These are phyloP conservation scores for Thamnophis sirtalis DNA, from an alignment of 2,113 vertebrate genomes.

Conservation along the genomic window DNA sequence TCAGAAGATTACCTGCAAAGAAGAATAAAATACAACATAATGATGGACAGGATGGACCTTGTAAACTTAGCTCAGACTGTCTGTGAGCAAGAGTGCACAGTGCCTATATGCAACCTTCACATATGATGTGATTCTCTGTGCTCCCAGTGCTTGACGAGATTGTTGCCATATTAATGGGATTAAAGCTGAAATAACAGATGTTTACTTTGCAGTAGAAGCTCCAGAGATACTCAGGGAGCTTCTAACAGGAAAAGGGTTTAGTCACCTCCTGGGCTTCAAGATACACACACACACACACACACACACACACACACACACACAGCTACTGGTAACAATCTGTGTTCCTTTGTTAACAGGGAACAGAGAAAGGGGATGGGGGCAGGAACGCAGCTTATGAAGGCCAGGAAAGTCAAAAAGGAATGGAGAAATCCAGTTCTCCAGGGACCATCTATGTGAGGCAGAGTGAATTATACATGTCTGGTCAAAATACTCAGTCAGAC, in stretches of 20 bases:
- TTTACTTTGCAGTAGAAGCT: slow-evolving; percentile 27
- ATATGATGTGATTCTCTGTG: slow-evolving; percentile 6
- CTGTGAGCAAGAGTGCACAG: not conserved
- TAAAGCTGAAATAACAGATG: slow-evolving; percentile 28
- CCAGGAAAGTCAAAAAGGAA: not conserved
- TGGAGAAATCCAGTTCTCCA: not conserved
- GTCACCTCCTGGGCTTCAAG: slow-evolving; percentile 19
- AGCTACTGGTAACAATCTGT: not conserved
- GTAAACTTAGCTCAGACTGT: not conserved
- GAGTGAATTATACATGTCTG: not conserved
- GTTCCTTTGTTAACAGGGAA: not conserved
- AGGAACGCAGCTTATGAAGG: not conserved
- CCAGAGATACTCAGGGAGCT: slow-evolving; percentile 49
- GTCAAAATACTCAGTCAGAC: not conserved
- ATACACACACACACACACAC: not conserved
- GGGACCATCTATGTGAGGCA: not conserved
- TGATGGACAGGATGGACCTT: not conserved
- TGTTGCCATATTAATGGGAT: slow-evolving; percentile 36
- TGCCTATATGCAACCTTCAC: not conserved
- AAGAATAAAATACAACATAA: not conserved
- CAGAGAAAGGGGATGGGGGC: not conserved
- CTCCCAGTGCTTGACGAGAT: slow-evolving; percentile 11
- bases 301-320: not conserved
- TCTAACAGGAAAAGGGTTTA: slow-evolving; percentile 8
- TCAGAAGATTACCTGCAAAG: not conserved